A percentile compares a stretch with the other conserved stretches of the same genome.
Evolutionary conservation across 2,113 vertebrate genomes (phyloP).

Genomic region (Gnathonemus echidnorhynchus): DNA sequence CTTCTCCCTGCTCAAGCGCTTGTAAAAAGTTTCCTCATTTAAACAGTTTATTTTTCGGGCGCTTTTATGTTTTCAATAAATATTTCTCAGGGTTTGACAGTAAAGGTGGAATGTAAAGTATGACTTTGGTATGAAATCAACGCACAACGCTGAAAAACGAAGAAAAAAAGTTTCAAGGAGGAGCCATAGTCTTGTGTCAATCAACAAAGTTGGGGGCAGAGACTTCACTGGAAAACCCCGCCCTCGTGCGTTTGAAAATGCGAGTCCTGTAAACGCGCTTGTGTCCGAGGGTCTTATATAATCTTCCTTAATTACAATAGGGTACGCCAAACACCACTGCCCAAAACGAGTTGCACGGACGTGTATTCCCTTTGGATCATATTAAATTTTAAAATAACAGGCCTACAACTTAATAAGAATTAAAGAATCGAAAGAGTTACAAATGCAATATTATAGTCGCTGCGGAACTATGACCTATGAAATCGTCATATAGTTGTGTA

Average conservation of each 20-base stretch:
- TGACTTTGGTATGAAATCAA: conserved; percentile 62
- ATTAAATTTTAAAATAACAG: neutral
- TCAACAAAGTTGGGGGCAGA: conserved; percentile 30
- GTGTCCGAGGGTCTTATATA: neutral
- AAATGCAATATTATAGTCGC: neutral
- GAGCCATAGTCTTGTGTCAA: conserved; percentile 27
- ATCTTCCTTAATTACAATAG: neutral
- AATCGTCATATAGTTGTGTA: neutral
- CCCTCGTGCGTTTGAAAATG: neutral
- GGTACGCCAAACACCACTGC: neutral
- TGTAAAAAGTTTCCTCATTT: conserved; percentile 13
- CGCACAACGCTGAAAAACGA: conserved; percentile 42
- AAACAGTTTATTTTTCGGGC: conserved; percentile 11
- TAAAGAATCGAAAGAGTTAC: neutral
- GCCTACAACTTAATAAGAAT: neutral
- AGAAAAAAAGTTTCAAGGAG: conserved; percentile 52
- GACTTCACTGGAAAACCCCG: conserved; percentile 21
- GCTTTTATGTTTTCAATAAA: conserved; percentile 29
- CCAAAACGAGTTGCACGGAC: neutral
- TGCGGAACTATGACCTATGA: neutral
- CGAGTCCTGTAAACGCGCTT: neutral
- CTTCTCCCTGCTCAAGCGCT: neutral
- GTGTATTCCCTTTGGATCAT: neutral
- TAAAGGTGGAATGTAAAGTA: conserved; percentile 60
- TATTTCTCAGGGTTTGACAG: conserved; percentile 45